Evolutionary conservation across 2,797 vertebrate genomes (phyloP).

Genomic region (Acipenser oxyrinchus): DNA sequence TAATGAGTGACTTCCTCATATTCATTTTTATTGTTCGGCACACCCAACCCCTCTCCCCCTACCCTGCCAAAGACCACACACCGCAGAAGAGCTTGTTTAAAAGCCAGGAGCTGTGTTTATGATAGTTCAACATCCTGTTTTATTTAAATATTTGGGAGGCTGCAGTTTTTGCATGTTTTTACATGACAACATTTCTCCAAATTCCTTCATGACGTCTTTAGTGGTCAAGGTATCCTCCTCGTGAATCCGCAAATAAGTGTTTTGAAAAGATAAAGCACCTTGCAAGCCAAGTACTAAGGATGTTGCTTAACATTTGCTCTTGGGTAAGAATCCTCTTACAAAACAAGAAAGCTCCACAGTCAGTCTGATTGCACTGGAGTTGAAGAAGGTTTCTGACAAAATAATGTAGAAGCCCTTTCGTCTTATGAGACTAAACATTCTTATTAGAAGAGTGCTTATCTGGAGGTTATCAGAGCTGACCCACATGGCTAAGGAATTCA

Average conservation of each 20-base stretch:
- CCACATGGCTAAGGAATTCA: constrained; percentile 1
- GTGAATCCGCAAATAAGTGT: neutral
- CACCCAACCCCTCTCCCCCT: constrained; percentile 10
- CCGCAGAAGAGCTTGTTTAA: constrained; percentile 64
- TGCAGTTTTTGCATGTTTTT: constrained; percentile 31
- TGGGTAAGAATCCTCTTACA: neutral
- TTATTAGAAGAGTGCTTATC: constrained; percentile 6
- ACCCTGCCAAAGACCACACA: constrained; percentile 58
- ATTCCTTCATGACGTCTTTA: constrained; percentile 27
- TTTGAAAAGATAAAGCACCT: neutral
- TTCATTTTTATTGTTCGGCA: constrained; percentile 12
- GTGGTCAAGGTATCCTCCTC: neutral
- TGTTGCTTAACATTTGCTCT: constrained; percentile 1
- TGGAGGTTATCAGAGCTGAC: constrained; percentile 7
- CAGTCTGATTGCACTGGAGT: constrained; percentile 4
- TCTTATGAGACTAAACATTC: constrained; percentile 11
- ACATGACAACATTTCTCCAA: constrained; percentile 2
- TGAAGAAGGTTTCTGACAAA: constrained; percentile 10
- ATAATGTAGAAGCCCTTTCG: neutral
- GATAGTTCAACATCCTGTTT: constrained; percentile 62
- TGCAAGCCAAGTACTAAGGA: neutral
- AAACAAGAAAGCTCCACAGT: constrained; percentile 1
- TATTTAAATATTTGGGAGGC: constrained; percentile 58
- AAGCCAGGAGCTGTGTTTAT: constrained; percentile 70
- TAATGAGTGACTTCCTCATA: constrained; percentile 9